A percentile compares a stretch with the other conserved stretches of the same genome.
Conservation (phyloP, 2,888 invertebrate genomes). For the Cryptus armator region DNA sequence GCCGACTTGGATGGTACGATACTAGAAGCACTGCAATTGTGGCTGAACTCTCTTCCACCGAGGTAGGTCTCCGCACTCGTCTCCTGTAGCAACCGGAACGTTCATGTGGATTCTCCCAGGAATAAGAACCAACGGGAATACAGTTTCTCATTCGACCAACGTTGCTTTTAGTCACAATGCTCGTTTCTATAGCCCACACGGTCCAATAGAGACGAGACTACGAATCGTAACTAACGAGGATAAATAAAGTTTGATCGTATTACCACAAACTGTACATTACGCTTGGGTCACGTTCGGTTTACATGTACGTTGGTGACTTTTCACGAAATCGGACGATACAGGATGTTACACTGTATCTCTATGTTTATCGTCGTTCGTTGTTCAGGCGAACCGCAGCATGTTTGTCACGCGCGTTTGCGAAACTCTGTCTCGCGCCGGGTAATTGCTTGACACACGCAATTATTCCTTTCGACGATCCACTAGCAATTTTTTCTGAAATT, state of each 20-base stretch:
- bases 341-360: neutral
- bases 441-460: conserved; percentile 6
- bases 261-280: conserved; percentile 11
- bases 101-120: conserved; percentile 38
- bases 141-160: conserved; percentile 36
- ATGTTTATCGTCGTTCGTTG: neutral
- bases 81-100: conserved; percentile 31
- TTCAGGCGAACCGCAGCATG: neutral
- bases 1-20: conserved; percentile 44
- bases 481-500: conserved; percentile 30
- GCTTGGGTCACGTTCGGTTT: conserved; percentile 13
- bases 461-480: neutral
- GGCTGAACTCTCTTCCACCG: conserved; percentile 38
- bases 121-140: conserved; percentile 22
- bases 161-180: conserved; percentile 45
- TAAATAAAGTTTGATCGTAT: conserved; percentile 44
- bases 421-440: neutral
- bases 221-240: conserved; percentile 40
- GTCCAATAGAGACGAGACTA: conserved; percentile 8
- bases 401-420: neutral
- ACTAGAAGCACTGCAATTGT: conserved; percentile 51
- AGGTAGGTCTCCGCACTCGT: neutral
- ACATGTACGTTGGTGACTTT: neutral
- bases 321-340: neutral
- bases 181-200: neutral